A percentile compares a stretch with the other conserved stretches of the same genome.
These are phyloP conservation scores for Stratiomys singularior DNA, from an alignment of 2,888 invertebrate species.

Conservation along the genomic window DNA sequence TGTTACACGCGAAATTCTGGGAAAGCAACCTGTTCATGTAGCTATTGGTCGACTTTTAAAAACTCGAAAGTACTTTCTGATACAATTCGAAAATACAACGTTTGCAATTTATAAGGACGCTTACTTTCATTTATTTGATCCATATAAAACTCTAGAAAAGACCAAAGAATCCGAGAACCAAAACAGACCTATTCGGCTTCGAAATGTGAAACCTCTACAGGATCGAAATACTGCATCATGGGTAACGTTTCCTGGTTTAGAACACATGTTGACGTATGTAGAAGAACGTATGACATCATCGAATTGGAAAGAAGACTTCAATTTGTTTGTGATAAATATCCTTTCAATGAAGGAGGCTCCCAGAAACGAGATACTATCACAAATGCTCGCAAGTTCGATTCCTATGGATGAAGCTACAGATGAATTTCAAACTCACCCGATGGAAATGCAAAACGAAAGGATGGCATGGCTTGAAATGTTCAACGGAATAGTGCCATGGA, in stretches of 20 bases:
- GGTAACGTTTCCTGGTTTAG: conserved; percentile 60
- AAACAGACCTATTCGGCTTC: neutral
- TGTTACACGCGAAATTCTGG: conserved; percentile 66
- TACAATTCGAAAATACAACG: conserved; percentile 70
- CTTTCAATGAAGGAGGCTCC: conserved; percentile 60
- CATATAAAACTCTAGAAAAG: conserved; percentile 66
- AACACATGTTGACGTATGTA: conserved; percentile 59
- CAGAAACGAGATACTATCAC: conserved; percentile 52
- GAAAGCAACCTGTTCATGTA: conserved; percentile 50
- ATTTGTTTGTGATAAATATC: conserved; percentile 60
- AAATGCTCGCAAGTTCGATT: conserved; percentile 54
- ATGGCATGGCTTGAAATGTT: conserved; percentile 61
- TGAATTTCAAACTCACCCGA: conserved; percentile 29
- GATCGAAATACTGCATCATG: conserved; percentile 64
- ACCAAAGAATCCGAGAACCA: neutral
- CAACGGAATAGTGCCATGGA: conserved; percentile 62
- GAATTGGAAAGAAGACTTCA: conserved; percentile 59
- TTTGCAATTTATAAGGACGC: conserved; percentile 71
- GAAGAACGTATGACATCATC: conserved; percentile 55
- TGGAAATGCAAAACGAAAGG: conserved; percentile 58
- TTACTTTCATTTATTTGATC: conserved; percentile 72
- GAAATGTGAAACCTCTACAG: conserved; percentile 34
- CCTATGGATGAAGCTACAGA: conserved; percentile 51
- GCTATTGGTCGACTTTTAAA: conserved; percentile 57
- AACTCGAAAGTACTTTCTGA: conserved; percentile 67